phyloP scores from a whole-genome alignment of 2,113 vertebrate species.

The Lophotis ruficrista region DNA sequence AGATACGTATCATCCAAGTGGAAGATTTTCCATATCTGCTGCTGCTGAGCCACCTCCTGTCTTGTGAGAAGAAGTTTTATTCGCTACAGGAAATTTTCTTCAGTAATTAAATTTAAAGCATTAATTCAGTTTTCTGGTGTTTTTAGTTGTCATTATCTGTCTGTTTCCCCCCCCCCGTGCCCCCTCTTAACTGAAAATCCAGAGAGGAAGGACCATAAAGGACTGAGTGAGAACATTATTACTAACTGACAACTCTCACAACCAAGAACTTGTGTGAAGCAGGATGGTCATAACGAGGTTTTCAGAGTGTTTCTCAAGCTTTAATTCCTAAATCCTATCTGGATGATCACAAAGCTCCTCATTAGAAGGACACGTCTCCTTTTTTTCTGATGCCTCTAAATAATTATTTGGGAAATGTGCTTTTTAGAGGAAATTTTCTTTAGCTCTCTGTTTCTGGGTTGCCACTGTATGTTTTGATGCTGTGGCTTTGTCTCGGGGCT shows the following conservation, averaged over 20 bases:
- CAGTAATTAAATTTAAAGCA: neutral
- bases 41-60: neutral
- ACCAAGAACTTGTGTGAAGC: neutral
- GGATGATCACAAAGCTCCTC: neutral
- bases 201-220: neutral
- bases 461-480: neutral
- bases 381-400: conserved; percentile 3
- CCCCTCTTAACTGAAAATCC: neutral
- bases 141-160: neutral
- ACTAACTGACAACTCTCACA: neutral
- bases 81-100: neutral
- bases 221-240: neutral
- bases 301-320: neutral
- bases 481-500: neutral
- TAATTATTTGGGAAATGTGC: neutral
- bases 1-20: neutral
- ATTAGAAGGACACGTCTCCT: neutral
- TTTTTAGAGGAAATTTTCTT: neutral
- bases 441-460: neutral
- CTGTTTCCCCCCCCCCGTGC: neutral
- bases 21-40: neutral
- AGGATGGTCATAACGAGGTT: neutral
- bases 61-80: neutral
- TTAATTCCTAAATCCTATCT: neutral
- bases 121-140: neutral